Percentiles rank a stretch among this genome's conserved stretches.
Evolutionary conservation across 2,113 vertebrate genomes (phyloP).

Genomic region (Thamnophis sirtalis): DNA sequence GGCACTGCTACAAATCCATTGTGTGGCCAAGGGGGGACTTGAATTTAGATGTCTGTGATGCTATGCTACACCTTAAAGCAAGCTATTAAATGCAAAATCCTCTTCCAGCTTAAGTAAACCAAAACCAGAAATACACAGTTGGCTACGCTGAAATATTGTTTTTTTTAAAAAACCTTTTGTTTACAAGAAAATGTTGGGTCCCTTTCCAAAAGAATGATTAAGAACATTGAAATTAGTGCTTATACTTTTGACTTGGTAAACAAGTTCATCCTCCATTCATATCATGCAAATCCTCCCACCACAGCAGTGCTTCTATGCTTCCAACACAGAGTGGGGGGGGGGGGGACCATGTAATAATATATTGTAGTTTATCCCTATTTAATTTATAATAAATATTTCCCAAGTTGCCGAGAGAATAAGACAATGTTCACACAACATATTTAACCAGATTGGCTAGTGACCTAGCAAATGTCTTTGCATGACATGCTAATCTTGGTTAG

Average conservation of each 20-base stretch:
- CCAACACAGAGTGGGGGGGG: background rate
- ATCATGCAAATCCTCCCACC: background rate
- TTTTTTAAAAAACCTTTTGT: background rate
- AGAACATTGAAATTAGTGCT: background rate
- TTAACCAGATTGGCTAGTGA: background rate
- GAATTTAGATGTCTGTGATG: background rate
- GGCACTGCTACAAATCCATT: background rate
- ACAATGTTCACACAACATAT: background rate
- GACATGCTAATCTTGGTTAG: background rate
- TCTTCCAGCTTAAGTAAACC: background rate
- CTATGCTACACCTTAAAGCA: background rate
- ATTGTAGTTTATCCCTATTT: background rate
- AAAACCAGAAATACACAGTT: background rate
- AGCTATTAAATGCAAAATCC: background rate
- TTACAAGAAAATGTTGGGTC: background rate
- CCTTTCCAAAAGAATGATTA: background rate
- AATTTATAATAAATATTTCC: background rate
- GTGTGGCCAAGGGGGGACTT: background rate
- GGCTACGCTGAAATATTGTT: background rate
- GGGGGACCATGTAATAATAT: background rate
- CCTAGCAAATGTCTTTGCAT: background rate
- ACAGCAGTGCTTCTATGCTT: background rate
- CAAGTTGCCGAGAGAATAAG: background rate
- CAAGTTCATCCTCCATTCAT: background rate
- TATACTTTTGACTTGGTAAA: background rate